Evolutionary conservation across 2,888 invertebrate species (phyloP), one percentile per base, ranked within the genome.

Genomic region (Andrena flavipes): DNA sequence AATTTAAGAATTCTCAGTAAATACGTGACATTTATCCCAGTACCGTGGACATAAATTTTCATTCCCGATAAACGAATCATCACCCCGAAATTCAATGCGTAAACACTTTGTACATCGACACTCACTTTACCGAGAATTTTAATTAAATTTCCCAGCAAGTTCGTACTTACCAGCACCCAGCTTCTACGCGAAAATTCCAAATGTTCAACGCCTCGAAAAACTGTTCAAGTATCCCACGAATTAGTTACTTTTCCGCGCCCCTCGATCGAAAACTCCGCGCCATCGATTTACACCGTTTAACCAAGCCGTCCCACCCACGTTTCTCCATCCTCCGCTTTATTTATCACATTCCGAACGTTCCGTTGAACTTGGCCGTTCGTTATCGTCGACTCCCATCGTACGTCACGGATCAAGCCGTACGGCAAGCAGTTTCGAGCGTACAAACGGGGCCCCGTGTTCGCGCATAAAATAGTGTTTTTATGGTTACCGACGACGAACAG

Each of bases 381-480:
- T 80, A 80, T 79, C 80, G 71, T 71, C 62, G 60, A n/a, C 33
- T 71, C 72, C 16, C 62, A 80, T 80, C 80, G 72, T 79, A 67
- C 80, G 80, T 80, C 80, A 80, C 80, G 80, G 80, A 80, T 80
- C 80, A 80, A 72, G 80, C 80, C 30, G 80, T 62, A 72, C 72
- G 80, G 71, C 78, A 26, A 79, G 56, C 56, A 56, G 80, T 56
- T 56, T 54, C 67, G 67, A 35, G 72, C 80, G 62, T 75, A 80
- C 80, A 82, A 80, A 76, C 76, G 68, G 76, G 56, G 68, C 63
- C 64, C 76, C 68, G 63, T 69, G 70, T 80, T 73, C 73, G 69
- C 82, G 76, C 72, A 76, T 82, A 82, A 83, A 82, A 80, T 74
- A 76, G 84, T 71, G 83, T 84, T 80, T 84, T 83, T 84, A 83